Evolutionary conservation across 2,888 invertebrate species (phyloP), one percentile per base, ranked within the genome.

Genomic region (Agonum fuliginosum): DNA sequence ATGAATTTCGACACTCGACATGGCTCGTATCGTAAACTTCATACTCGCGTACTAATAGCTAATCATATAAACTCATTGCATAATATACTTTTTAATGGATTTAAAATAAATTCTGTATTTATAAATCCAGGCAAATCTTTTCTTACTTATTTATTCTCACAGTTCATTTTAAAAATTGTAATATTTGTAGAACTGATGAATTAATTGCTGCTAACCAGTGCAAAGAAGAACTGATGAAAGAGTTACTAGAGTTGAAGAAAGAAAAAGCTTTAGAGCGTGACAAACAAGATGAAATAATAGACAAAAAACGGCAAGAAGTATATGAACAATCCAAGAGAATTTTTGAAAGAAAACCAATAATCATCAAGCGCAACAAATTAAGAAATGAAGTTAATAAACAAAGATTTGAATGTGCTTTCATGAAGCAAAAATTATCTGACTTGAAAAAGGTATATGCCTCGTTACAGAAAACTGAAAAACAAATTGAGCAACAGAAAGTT

Each of bases 301-400:
- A 30, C 0, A 17, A 17, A 12, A 14, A 30, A 22, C 10, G 14
- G 19, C 2, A 41, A 22, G 20, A 67, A 37, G 1, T 5, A 8
- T 67, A 20, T 22, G 1, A 67, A 22, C n/a, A 67, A 22, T n/a
- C 37, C n/a, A 67, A 14, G 41, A 67, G 12, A 41, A 20, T 41
- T 2, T 37, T 22, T n/a, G 41, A 67, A 67, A 19, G n/a, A 14
- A 12, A 37, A 20, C 67, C 67, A 6, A 20, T 22, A 41, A 41
- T 67, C 22, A 41, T 43, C 3, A 70, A 70, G 17, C 70, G 70
- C 8, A 43, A 27, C 22, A 3, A 46, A 10, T 20, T 46, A n/a
- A 12, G 24, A 70, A 70, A 46, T 1, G 3, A 46, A 70, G 12
- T 46, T 14, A 24, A 19, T 12, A 24, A 46, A 46, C 10, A 10